Evolutionary conservation across 1,140 invertebrate species (phyloP).

Genomic region (Zophobas morio): DNA sequence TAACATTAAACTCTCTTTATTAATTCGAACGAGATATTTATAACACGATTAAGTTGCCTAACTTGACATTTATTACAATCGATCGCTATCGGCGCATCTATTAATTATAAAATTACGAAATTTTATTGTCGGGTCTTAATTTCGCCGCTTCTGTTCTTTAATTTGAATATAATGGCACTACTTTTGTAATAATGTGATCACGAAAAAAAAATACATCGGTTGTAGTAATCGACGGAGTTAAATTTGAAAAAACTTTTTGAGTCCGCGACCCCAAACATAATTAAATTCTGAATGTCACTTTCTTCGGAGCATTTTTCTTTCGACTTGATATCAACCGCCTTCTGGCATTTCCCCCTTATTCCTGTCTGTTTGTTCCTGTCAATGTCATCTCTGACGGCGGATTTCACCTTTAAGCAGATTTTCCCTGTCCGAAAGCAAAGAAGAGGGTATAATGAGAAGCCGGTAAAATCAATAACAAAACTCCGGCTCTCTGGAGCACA

Average conservation of each 20-base stretch:
- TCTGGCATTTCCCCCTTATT: not conserved
- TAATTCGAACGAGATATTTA: constrained; percentile 15
- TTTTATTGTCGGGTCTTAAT: not conserved
- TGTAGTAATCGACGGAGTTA: too few species aligned
- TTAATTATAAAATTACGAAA: not conserved
- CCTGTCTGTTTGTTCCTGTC: constrained; percentile 11
- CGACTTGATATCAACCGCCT: too few species aligned
- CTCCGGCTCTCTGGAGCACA: constrained; percentile 34
- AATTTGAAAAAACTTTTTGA: too few species aligned
- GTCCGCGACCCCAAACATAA: too few species aligned
- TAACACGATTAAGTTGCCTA: not conserved
- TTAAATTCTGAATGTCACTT: too few species aligned
- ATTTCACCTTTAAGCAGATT: constrained; percentile 38
- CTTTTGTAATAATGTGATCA: too few species aligned
- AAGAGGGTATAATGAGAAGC: constrained; percentile 38
- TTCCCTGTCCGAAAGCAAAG: constrained; percentile 22
- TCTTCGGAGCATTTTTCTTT: too few species aligned
- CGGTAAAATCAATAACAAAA: constrained; percentile 32
- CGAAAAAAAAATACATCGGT: too few species aligned
- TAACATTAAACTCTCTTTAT: constrained; percentile 36
- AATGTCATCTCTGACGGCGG: constrained; percentile 19
- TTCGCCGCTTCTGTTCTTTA: not conserved
- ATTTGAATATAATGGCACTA: too few species aligned
- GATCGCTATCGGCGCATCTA: not conserved
- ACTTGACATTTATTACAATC: not conserved